Percentiles rank a stretch among this genome's conserved stretches.
These are phyloP conservation scores for Trematocara zebra DNA, from an alignment of 2,113 vertebrate species.

Conservation along the genomic window DNA sequence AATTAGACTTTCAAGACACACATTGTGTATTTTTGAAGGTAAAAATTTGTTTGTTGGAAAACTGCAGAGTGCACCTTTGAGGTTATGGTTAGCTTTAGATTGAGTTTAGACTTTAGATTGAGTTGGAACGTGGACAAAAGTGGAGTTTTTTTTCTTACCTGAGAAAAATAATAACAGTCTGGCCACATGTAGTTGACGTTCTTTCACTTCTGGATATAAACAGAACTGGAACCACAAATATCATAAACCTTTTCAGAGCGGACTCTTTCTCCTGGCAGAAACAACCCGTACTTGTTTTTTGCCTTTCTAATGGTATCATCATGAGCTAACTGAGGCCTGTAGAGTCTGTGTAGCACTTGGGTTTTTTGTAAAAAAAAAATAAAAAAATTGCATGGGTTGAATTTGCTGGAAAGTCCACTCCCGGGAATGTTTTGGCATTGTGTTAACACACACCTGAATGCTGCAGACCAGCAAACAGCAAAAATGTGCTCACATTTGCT, in stretches of 20 bases:
- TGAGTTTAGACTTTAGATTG: background rate
- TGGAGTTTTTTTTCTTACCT: background rate
- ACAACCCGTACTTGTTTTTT: background rate
- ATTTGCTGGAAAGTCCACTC: background rate
- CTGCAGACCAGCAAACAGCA: background rate
- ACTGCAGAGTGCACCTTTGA: background rate
- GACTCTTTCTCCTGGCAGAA: background rate
- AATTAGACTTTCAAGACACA: background rate
- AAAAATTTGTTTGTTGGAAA: background rate
- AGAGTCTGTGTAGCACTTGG: background rate
- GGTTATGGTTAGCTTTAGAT: background rate
- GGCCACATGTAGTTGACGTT: background rate
- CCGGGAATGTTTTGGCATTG: background rate
- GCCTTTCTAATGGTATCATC: background rate
- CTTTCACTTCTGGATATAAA: background rate
- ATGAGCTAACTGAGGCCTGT: background rate
- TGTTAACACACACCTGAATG: background rate
- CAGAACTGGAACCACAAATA: background rate
- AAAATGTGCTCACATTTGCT: background rate
- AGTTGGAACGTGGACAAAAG: background rate
- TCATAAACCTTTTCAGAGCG: background rate
- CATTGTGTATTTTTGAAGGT: background rate
- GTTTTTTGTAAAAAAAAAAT: background rate
- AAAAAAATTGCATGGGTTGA: background rate
- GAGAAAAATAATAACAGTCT: background rate